Evolutionary conservation across 2,888 invertebrate genomes (phyloP).

Genomic region (Meghimatium bilineatum): DNA sequence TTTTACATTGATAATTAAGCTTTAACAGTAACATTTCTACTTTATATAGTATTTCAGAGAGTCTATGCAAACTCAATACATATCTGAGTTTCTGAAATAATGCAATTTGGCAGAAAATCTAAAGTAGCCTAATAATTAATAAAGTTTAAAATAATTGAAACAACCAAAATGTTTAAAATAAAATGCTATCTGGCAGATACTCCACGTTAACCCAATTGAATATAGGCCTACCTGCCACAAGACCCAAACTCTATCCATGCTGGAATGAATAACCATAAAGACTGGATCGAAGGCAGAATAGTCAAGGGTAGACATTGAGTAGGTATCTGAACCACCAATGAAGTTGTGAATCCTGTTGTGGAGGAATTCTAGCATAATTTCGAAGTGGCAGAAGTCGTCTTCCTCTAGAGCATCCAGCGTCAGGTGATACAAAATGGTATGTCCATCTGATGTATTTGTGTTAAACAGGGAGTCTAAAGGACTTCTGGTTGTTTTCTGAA

Average conservation of each 20-base stretch:
- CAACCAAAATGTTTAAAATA: too few relatives aligned
- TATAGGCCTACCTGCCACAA: conserved; percentile 52
- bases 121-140: too few relatives aligned
- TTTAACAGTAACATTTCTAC: too few relatives aligned
- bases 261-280: conserved; percentile 55
- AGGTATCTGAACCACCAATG: conserved; percentile 50
- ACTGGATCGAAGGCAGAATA: conserved; percentile 57
- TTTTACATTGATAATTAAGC: too few relatives aligned
- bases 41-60: too few relatives aligned
- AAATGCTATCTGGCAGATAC: too few relatives aligned
- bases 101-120: too few relatives aligned
- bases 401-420: conserved; percentile 53
- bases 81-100: too few relatives aligned
- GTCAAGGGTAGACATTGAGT: conserved; percentile 55
- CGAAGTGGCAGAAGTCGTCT: conserved; percentile 54
- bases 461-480: conserved; percentile 30
- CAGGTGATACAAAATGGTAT: conserved; percentile 46
- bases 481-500: conserved; percentile 40
- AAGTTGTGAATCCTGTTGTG: conserved; percentile 54
- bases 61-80: too few relatives aligned
- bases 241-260: conserved; percentile 55
- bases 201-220: too few relatives aligned
- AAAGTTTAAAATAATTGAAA: too few relatives aligned
- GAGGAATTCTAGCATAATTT: conserved; percentile 54
- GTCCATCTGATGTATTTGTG: conserved; percentile 24